phyloP scores from a whole-genome alignment of 23 tunicate species.

The Halocynthia aurantium region DNA sequence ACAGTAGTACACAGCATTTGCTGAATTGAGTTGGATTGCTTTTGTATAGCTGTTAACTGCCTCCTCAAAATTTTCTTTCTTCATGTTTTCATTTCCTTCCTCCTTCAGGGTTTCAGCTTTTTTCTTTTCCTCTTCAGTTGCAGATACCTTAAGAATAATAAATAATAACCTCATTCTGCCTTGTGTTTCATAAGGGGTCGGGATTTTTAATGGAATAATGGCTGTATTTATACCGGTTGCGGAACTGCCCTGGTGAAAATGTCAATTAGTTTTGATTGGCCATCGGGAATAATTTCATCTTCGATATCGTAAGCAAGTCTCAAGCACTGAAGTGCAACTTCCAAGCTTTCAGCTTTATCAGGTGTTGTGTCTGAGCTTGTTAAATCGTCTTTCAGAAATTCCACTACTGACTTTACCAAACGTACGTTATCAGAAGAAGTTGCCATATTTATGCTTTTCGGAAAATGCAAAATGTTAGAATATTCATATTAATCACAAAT shows the following conservation, averaged over 20 bases:
- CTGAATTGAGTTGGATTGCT: conserved; percentile 71
- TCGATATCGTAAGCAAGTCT: conserved; percentile 68
- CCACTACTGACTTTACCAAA: conserved; percentile 58
- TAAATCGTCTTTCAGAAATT: conserved; percentile 69
- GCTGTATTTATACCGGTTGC: conserved; percentile 40
- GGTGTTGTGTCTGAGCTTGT: conserved; percentile 38
- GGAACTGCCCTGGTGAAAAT: conserved; percentile 60
- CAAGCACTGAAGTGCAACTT: conserved; percentile 83
- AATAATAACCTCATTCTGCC: background rate
- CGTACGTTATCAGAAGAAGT: conserved; percentile 19
- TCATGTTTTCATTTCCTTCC: conserved; percentile 83
- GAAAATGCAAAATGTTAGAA: no score
- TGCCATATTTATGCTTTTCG: background rate
- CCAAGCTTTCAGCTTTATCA: conserved; percentile 74
- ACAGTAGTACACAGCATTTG: conserved; percentile 84
- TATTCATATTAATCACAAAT: no score
- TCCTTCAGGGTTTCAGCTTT: conserved; percentile 57
- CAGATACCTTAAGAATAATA: background rate
- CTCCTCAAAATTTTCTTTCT: conserved; percentile 62
- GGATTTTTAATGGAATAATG: background rate
- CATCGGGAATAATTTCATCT: conserved; percentile 44
- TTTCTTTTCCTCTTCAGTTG: conserved; percentile 32
- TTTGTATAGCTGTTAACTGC: conserved; percentile 67
- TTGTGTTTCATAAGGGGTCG: background rate
- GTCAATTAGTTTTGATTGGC: conserved; percentile 40